phyloP scores from a whole-genome alignment of 2,113 vertebrate species.

The Thomomys bottae region DNA sequence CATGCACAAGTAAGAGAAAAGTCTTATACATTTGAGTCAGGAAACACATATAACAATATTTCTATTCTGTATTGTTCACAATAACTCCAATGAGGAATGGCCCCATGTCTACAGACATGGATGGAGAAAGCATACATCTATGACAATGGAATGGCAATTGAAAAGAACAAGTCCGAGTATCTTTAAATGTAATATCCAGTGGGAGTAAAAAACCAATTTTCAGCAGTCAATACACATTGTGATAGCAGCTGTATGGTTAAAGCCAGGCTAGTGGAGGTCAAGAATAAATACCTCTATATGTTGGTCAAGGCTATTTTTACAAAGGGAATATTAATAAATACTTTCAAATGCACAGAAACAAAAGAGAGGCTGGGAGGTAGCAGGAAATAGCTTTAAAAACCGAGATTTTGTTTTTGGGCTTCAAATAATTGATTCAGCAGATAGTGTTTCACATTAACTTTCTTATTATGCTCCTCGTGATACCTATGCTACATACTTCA shows the following conservation, averaged over 20 bases:
- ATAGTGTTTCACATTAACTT: background rate
- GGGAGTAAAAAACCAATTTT: background rate
- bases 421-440: background rate
- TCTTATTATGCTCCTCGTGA: background rate
- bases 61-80: conserved; percentile 1
- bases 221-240: background rate
- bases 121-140: background rate
- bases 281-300: no score
- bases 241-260: background rate
- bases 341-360: background rate
- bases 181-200: background rate
- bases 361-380: background rate
- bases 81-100: background rate
- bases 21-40: background rate
- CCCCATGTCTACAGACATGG: background rate
- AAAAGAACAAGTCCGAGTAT: background rate
- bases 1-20: background rate
- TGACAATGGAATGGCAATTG: conserved; percentile 27
- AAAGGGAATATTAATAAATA: background rate
- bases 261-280: background rate
- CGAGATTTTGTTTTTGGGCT: background rate
- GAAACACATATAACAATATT: background rate
- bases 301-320: background rate
- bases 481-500: background rate
- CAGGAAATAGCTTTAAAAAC: background rate